Evolutionary conservation across 1,140 invertebrate species (phyloP).

Genomic region (Wasmannia auropunctata): DNA sequence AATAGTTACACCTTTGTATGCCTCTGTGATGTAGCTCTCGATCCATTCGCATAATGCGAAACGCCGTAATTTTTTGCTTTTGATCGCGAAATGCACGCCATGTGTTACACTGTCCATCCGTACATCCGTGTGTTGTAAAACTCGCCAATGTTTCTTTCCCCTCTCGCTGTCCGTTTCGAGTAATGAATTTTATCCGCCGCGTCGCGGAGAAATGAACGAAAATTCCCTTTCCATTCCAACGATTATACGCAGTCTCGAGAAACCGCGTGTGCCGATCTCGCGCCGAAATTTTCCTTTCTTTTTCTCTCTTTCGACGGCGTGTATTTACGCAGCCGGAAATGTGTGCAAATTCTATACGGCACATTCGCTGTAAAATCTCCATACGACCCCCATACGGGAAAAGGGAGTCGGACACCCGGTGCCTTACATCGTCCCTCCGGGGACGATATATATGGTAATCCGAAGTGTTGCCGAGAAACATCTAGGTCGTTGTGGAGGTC

Average conservation of each 20-base stretch:
- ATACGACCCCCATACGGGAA: background rate
- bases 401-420: conserved; percentile 23
- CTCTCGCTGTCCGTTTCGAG: background rate
- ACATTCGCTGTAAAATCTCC: conserved; percentile 27
- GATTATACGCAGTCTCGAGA: conserved; percentile 31
- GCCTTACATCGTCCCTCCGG: conserved; percentile 31
- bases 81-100: background rate
- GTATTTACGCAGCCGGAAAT: conserved; percentile 44
- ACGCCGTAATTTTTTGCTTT: conserved; percentile 10
- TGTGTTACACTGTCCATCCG: background rate
- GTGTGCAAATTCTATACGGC: conserved; percentile 45
- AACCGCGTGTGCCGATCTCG: background rate
- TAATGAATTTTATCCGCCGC: conserved; percentile 27
- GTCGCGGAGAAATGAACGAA: conserved; percentile 29
- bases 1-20: background rate
- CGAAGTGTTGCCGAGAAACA: conserved; percentile 1
- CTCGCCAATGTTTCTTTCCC: background rate
- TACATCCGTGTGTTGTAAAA: conserved; percentile 9
- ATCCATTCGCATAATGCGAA: background rate
- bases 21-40: background rate
- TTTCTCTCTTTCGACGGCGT: background rate
- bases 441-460: conserved; percentile 53
- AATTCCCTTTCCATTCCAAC: conserved; percentile 8
- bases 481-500: conserved; percentile 40
- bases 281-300: background rate